Percentiles rank a stretch among this genome's conserved stretches.
Conservation (phyloP, 2,797 vertebrate species). For the Nothura maculosa region DNA sequence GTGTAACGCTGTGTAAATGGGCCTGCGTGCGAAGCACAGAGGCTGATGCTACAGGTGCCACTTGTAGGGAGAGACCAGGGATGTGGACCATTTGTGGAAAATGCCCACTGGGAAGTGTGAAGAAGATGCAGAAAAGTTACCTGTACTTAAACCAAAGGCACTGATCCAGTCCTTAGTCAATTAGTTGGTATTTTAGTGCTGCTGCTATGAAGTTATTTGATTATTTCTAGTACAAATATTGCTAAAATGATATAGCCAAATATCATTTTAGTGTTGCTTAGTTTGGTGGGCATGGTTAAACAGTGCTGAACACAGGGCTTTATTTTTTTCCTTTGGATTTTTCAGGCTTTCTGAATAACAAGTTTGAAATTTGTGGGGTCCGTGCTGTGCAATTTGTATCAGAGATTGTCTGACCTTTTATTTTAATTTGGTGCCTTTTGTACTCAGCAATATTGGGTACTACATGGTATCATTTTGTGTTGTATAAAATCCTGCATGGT, state of each 20-base stretch:
- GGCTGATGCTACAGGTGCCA: background rate
- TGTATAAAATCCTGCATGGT: background rate
- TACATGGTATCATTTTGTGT: background rate
- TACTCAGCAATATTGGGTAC: background rate
- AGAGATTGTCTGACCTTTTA: background rate
- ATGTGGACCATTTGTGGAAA: background rate
- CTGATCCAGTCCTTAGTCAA: background rate
- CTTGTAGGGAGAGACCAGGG: background rate
- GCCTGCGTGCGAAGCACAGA: no score
- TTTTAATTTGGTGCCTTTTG: background rate
- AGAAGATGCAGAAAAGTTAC: background rate
- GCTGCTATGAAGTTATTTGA: background rate
- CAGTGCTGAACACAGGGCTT: background rate
- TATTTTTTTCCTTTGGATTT: background rate
- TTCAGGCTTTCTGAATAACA: background rate
- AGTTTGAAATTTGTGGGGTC: background rate
- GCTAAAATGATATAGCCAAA: background rate
- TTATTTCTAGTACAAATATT: background rate
- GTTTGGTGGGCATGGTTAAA: background rate
- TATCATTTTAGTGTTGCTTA: accelerated
- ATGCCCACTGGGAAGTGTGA: background rate
- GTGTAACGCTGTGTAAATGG: background rate
- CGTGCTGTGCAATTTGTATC: background rate
- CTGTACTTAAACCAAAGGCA: background rate
- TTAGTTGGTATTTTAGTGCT: background rate